These are phyloP conservation scores for Ellobium chinense DNA, from an alignment of 2,888 invertebrate species.

Conservation along the genomic window DNA sequence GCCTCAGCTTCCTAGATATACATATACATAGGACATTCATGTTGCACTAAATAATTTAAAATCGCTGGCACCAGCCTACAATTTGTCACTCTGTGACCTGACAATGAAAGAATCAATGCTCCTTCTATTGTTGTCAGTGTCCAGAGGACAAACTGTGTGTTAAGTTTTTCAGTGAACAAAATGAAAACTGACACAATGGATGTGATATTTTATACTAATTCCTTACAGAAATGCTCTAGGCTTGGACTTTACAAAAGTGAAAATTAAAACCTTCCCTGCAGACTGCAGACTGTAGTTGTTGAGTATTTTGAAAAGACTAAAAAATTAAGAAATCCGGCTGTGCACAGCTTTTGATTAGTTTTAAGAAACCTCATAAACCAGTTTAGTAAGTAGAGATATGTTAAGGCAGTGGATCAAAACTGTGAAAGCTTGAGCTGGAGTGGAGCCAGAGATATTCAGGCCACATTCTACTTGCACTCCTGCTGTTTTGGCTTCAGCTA, in stretches of 20 bases:
- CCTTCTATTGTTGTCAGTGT: neutral
- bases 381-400: neutral
- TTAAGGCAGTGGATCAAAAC: neutral
- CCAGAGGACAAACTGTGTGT: neutral
- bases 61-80: neutral
- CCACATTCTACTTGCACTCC: neutral
- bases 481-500: neutral
- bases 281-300: neutral
- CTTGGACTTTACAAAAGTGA: neutral
- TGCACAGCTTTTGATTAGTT: neutral
- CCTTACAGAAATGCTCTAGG: neutral
- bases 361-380: neutral
- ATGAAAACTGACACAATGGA: neutral
- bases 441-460: neutral
- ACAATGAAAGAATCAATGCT: neutral
- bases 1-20: neutral
- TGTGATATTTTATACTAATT: neutral
- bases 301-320: neutral
- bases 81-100: neutral
- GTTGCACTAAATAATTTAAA: neutral
- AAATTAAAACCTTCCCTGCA: neutral
- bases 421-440: neutral
- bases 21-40: neutral
- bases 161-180: neutral
- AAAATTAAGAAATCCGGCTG: neutral